phyloP scores from a whole-genome alignment of 2,113 vertebrate genomes.

The Rhea pennata region DNA sequence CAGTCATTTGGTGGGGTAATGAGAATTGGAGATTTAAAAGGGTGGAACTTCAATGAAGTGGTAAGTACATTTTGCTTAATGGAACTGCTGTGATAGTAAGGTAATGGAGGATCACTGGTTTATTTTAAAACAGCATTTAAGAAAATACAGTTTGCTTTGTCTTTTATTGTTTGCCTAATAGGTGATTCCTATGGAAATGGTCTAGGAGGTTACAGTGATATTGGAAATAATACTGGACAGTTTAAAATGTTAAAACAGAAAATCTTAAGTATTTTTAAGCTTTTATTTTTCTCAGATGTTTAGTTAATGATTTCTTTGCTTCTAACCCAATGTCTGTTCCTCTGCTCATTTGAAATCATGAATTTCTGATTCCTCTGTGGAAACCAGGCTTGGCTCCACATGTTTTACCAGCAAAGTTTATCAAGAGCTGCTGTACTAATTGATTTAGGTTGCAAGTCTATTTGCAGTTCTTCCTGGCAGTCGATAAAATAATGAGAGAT shows the following conservation, averaged over 20 bases:
- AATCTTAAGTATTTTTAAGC: neutral
- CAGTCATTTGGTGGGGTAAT: neutral
- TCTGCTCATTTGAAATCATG: neutral
- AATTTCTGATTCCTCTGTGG: neutral
- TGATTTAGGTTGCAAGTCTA: slow-evolving; percentile 9
- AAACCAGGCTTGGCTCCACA: neutral
- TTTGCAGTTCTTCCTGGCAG: slow-evolving; percentile 38
- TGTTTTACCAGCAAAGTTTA: slow-evolving; percentile 17
- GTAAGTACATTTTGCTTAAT: neutral
- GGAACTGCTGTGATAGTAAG: neutral
- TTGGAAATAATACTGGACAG: neutral
- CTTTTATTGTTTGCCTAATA: neutral
- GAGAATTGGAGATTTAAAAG: neutral
- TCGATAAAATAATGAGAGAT: slow-evolving; percentile 2
- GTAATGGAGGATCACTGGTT: neutral
- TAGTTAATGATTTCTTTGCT: neutral
- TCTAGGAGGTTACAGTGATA: neutral
- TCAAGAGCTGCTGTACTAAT: slow-evolving; percentile 1
- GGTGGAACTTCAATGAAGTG: neutral
- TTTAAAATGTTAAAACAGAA: neutral
- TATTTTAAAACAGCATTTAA: neutral
- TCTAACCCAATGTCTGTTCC: neutral
- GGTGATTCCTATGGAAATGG: neutral
- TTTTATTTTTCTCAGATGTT: neutral
- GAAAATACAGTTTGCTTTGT: neutral